Conservation (phyloP, 2,888 invertebrate species). For the Coleophora flavipennella region DNA sequence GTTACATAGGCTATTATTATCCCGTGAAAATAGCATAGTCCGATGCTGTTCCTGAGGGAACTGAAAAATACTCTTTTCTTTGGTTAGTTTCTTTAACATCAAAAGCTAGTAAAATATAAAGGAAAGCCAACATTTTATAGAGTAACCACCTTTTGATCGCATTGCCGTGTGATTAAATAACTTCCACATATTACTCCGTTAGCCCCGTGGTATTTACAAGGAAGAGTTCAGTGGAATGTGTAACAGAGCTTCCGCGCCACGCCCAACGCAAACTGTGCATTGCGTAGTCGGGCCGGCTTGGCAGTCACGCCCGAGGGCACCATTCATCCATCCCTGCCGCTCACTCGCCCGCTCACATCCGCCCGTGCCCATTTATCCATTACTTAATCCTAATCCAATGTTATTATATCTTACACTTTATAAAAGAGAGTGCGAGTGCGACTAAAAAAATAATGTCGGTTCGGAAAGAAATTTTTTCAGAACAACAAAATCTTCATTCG, state of each 20-base stretch:
- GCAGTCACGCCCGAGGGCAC: neutral
- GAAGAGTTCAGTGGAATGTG: slow-evolving; percentile 2
- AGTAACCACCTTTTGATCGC: no score
- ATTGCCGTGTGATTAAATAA: no score
- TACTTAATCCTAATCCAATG: slow-evolving; percentile 6
- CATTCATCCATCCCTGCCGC: slow-evolving; percentile 3
- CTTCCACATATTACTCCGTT: neutral
- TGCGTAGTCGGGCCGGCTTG: neutral
- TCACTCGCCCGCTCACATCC: slow-evolving; percentile 1
- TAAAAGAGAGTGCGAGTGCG: neutral
- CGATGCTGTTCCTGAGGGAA: no score
- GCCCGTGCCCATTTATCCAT: slow-evolving; percentile 6
- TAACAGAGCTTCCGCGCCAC: slow-evolving; percentile 6
- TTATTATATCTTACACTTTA: slow-evolving; percentile 1
- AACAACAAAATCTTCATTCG: no score
- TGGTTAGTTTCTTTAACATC: no score
- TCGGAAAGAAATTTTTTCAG: neutral
- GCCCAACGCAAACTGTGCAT: slow-evolving; percentile 4
- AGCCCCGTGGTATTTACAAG: slow-evolving; percentile 9
- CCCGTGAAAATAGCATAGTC: no score
- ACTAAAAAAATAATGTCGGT: neutral
- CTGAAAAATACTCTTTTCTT: no score
- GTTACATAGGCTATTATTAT: no score
- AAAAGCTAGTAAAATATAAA: no score
- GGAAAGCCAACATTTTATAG: no score